Evolutionary conservation across 2,888 invertebrate genomes (phyloP), one percentile per base, ranked within the genome.

Genomic region (Periphyllus acericola): DNA sequence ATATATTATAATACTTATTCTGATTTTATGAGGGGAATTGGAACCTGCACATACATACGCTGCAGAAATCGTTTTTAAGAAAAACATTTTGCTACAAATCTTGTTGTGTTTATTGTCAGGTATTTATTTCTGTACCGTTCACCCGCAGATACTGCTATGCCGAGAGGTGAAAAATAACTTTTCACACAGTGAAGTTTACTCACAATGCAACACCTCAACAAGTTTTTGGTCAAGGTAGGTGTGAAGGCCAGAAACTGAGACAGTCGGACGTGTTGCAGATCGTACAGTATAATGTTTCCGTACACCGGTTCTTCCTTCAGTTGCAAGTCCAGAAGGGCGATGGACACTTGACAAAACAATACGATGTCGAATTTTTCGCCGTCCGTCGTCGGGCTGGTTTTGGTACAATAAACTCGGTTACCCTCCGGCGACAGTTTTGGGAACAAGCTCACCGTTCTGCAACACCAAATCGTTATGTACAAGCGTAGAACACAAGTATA

Each of bases 221-320:
- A 19, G 25, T 81, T 60, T 81, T 87, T 87, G 5, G 81, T 81
- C n/a, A 87, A 40, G 6, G 80, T 72, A 0, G 87, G 87, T 19
- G 87, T 87, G 34, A 40, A 87, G 19, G 80, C 55, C 66, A 87
- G 25, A 40, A 87, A 87, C 32, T 87, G 87, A 40, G 80, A 74
- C 34, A 87, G 1, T 32, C 19, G 29, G 19, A 87, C 6, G 11
- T 81, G 32, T n/a, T 81, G 21, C n/a, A 87, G 4, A 32, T 87
- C 87, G 11, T 34, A 81, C 40, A 87, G 5, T 9, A 81, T 11
- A 17, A 87, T 66, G 75, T 66, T 66, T 0, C 87, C 80, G 25
- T 80, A 66, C 29, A 74, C 17, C 5, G 87, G 74, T 19, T 72
- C 80, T 19, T n/a, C 66, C 19, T 75, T 87, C 3, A 87, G 40